A percentile compares a stretch with the other conserved stretches of the same genome.
Evolutionary conservation across 2,888 invertebrate species (phyloP).

Genomic region (Lysandra bellargus): DNA sequence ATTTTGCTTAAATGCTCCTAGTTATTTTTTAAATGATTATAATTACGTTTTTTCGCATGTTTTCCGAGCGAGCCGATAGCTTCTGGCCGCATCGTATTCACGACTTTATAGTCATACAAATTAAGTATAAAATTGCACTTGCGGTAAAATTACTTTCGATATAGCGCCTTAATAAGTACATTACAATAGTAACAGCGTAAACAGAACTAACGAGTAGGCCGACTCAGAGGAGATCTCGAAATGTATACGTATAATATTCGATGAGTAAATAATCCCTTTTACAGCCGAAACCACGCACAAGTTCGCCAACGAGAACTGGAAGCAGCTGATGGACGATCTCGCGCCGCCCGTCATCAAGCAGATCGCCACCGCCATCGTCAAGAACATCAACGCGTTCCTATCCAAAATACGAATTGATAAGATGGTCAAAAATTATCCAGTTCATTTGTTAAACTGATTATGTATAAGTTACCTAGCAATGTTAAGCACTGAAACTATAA

Average conservation of each 20-base stretch:
- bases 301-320: slow-evolving; percentile 74
- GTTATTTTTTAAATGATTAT: no score
- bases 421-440: slow-evolving; percentile 22
- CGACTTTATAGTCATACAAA: no score
- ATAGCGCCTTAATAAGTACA: no score
- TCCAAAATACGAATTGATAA: slow-evolving; percentile 15
- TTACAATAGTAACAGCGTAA: no score
- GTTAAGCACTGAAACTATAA: slow-evolving; percentile 7
- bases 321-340: slow-evolving; percentile 72
- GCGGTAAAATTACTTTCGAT: no score
- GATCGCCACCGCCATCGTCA: slow-evolving; percentile 64
- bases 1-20: no score
- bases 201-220: no score
- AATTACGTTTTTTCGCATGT: no score
- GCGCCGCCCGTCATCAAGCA: slow-evolving; percentile 72
- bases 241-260: background rate
- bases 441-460: background rate
- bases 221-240: no score
- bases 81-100: no score
- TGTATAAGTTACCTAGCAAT: background rate
- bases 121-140: no score
- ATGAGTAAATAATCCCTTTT: background rate
- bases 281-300: slow-evolving; percentile 58
- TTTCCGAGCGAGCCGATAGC: no score
- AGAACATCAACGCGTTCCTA: slow-evolving; percentile 38